Conservation (phyloP, 2,888 invertebrate species). For the Phymatocera aterrima region DNA sequence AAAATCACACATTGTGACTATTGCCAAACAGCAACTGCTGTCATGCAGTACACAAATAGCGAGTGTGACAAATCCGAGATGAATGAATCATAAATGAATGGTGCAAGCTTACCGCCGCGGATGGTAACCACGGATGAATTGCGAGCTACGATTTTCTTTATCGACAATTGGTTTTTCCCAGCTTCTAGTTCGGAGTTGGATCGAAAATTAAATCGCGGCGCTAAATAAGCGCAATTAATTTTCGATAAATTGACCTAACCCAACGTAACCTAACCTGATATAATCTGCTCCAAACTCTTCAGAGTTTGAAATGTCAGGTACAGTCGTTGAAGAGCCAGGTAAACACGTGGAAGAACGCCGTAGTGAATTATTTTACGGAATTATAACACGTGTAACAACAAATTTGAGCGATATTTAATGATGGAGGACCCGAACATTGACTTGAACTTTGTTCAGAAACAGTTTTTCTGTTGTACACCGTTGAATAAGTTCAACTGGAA, state of each 20-base stretch:
- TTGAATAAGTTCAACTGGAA: conserved; percentile 59
- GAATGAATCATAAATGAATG: no score
- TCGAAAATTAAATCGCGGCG: background rate
- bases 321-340: background rate
- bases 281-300: no score
- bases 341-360: no score
- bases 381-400: background rate
- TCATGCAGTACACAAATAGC: background rate
- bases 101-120: background rate
- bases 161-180: background rate
- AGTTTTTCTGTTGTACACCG: conserved; percentile 66
- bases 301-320: background rate
- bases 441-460: conserved; percentile 56
- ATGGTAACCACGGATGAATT: background rate
- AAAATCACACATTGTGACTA: conserved; percentile 55
- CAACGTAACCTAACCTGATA: no score
- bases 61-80: background rate
- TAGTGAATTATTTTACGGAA: no score
- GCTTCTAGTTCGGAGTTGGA: no score
- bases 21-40: conserved; percentile 46
- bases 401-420: background rate
- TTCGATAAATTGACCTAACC: background rate
- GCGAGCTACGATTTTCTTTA: background rate
- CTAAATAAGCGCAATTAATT: background rate
- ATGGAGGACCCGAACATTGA: conserved; percentile 28